Conservation (phyloP, 2,113 vertebrate genomes). For the Manacus vitellinus region DNA sequence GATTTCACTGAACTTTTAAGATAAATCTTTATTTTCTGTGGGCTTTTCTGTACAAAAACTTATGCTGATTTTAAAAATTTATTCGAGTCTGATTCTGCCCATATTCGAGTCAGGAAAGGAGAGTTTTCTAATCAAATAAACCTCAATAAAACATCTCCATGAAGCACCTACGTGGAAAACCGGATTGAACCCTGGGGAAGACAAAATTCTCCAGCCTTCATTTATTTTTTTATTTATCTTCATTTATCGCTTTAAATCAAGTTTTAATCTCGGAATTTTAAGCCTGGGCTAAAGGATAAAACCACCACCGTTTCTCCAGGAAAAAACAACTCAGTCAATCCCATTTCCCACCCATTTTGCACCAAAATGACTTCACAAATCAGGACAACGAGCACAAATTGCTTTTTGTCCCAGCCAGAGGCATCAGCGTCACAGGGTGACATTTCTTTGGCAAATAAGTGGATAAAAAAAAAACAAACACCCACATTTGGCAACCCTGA, state of each 20-base stretch:
- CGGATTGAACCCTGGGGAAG: neutral
- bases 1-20: neutral
- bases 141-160: neutral
- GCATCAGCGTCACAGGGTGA: neutral
- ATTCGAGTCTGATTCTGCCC: neutral
- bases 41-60: neutral
- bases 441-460: neutral
- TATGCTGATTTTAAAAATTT: neutral
- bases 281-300: neutral
- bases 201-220: neutral
- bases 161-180: neutral
- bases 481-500: neutral
- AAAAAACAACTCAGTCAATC: neutral
- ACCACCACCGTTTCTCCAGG: rapidly evolving
- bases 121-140: neutral
- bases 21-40: neutral
- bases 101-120: neutral
- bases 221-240: no score
- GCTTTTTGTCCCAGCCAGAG: neutral
- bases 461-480: neutral
- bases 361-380: neutral
- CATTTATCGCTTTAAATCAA: neutral
- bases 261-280: neutral
- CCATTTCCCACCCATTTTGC: neutral
- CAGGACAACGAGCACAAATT: neutral